phyloP scores from a whole-genome alignment of 2,797 vertebrate genomes.

The Gallinago solitaria region DNA sequence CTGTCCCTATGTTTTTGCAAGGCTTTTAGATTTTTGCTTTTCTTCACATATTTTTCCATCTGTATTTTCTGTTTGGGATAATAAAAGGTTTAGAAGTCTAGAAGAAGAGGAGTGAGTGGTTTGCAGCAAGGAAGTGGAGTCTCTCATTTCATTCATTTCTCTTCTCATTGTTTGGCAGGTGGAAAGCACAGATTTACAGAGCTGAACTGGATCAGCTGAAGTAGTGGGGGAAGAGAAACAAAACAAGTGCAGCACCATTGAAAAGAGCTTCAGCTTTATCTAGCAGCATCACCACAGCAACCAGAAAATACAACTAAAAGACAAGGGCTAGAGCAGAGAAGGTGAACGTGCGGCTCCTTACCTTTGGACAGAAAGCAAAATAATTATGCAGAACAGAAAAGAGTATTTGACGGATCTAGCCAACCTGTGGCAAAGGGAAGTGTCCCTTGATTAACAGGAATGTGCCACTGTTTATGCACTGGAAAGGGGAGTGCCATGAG shows the following conservation, averaged over 20 bases:
- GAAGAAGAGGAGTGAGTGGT: neutral
- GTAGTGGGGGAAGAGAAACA: slow-evolving; percentile 58
- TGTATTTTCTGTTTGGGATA: neutral
- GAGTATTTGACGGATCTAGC: slow-evolving; percentile 21
- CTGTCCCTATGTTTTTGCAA: neutral
- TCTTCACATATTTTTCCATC: neutral
- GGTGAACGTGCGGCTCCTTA: slow-evolving; percentile 37
- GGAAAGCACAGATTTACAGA: slow-evolving; percentile 60
- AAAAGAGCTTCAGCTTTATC: slow-evolving; percentile 55
- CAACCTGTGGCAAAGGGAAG: slow-evolving; percentile 53
- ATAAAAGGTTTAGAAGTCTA: slow-evolving; percentile 6
- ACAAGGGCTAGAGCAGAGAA: slow-evolving; percentile 28
- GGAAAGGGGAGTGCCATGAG: slow-evolving; percentile 72
- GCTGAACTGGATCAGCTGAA: slow-evolving; percentile 52
- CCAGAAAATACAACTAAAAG: slow-evolving; percentile 58
- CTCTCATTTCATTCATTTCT: slow-evolving; percentile 43
- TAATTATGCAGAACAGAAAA: slow-evolving; percentile 67
- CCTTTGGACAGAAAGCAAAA: slow-evolving; percentile 58
- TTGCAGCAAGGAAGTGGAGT: neutral
- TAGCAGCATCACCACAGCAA: slow-evolving; percentile 70
- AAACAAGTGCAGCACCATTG: neutral
- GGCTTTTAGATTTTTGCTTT: neutral
- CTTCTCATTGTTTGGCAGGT: slow-evolving; percentile 74
- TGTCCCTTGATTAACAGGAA: slow-evolving; percentile 63
- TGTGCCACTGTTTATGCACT: slow-evolving; percentile 56